Evolutionary conservation across 1,140 invertebrate species (phyloP).

Genomic region (Drosophila kepulauana): DNA sequence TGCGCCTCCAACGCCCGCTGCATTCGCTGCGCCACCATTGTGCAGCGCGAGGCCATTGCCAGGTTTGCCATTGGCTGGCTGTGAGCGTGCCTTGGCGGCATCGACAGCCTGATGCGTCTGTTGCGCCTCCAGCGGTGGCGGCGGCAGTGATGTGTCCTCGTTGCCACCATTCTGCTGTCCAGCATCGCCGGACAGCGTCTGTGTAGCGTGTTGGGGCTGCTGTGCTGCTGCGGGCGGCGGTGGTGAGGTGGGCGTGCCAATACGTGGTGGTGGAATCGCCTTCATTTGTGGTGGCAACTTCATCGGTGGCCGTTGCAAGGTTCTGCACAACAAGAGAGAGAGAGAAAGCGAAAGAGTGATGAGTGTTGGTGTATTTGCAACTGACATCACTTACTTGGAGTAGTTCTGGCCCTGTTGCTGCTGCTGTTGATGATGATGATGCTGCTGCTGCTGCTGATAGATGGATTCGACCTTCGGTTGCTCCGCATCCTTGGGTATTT

Average conservation of each 20-base stretch:
- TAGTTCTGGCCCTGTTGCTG: constrained; percentile 70
- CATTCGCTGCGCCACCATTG: constrained; percentile 50
- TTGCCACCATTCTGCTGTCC: constrained; percentile 26
- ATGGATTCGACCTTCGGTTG: constrained; percentile 78
- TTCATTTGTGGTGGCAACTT: constrained; percentile 84
- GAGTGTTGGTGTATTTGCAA: not conserved
- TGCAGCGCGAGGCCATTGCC: constrained; percentile 61
- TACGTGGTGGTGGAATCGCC: constrained; percentile 84
- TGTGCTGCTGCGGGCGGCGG: constrained; percentile 59
- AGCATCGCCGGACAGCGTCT: constrained; percentile 12
- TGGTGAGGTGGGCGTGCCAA: constrained; percentile 81
- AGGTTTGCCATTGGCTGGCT: constrained; percentile 46
- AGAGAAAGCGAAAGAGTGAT: not conserved
- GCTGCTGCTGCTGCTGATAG: constrained; percentile 73
- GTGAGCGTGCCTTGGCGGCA: constrained; percentile 24
- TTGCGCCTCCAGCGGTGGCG: constrained; percentile 68
- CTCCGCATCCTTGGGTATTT: constrained; percentile 84
- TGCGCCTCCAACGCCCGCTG: not conserved
- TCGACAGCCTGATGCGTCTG: constrained; percentile 38
- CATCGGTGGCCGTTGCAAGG: constrained; percentile 82
- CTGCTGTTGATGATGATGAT: constrained; percentile 68
- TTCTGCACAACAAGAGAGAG: constrained; percentile 50
- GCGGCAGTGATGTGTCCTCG: constrained; percentile 75
- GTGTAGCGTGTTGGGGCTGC: not conserved
- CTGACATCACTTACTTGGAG: constrained; percentile 74